Evolutionary conservation across 2,113 vertebrate genomes (phyloP).

Genomic region (Halcyon malimbica): DNA sequence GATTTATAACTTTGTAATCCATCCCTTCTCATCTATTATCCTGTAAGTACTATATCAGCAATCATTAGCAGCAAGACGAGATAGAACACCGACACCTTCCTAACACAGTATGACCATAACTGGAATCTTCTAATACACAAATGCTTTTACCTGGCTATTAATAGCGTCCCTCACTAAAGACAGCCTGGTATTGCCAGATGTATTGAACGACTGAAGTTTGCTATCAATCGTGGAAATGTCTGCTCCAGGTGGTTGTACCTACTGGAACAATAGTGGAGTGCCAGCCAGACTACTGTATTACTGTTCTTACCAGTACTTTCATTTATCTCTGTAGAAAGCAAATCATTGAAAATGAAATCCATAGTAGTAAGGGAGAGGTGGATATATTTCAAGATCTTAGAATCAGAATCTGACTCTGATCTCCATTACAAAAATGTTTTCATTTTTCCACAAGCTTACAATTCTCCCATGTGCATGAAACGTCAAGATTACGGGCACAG

Average conservation of each 20-base stretch:
- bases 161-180: constrained; percentile 73
- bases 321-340: constrained; percentile 28
- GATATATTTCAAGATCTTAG: not conserved
- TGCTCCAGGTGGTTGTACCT: constrained; percentile 52
- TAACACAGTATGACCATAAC: constrained; percentile 76
- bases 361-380: not conserved
- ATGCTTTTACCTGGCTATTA: constrained; percentile 80
- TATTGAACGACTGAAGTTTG: constrained; percentile 67
- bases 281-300: constrained; percentile 52
- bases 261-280: constrained; percentile 10
- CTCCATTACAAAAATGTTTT: not conserved
- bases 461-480: not conserved
- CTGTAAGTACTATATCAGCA: constrained; percentile 74
- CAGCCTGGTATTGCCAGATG: constrained; percentile 45
- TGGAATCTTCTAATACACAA: constrained; percentile 74
- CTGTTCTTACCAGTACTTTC: constrained; percentile 38
- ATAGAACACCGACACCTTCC: constrained; percentile 69
- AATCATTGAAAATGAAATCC: constrained; percentile 36
- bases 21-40: constrained; percentile 77
- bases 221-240: constrained; percentile 70
- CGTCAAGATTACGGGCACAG: not conserved
- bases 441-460: not conserved
- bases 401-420: not conserved
- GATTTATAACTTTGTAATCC: constrained; percentile 77
- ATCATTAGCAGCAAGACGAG: constrained; percentile 74